phyloP scores from a whole-genome alignment of 2,888 invertebrate genomes.

The Latrodectus hesperus region DNA sequence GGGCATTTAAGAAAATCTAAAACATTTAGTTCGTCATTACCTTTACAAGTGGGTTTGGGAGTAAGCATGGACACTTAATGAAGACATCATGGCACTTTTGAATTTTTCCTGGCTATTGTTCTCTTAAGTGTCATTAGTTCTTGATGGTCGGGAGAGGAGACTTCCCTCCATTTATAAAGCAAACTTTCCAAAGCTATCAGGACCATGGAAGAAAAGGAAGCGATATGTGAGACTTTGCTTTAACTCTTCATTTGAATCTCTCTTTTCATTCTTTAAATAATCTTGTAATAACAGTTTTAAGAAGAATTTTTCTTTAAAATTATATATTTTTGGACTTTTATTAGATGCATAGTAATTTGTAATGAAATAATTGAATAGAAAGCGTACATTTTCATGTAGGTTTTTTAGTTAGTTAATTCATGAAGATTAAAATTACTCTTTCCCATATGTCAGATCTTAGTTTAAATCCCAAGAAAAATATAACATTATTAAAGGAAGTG shows the following conservation, averaged over 20 bases:
- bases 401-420: no score
- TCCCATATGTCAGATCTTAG: no score
- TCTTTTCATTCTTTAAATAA: not conserved
- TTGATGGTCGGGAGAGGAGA: conserved; percentile 46
- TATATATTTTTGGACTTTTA: no score
- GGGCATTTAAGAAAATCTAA: conserved; percentile 46
- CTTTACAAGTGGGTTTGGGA: conserved; percentile 56
- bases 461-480: no score
- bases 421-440: no score
- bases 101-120: conserved; percentile 59
- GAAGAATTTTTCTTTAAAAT: no score
- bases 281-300: not conserved
- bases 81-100: conserved; percentile 60
- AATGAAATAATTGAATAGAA: no score
- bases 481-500: no score
- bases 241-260: not conserved
- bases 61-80: conserved; percentile 59
- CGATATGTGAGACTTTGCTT: conserved; percentile 36
- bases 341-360: no score
- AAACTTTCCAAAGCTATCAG: conserved; percentile 19
- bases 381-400: no score
- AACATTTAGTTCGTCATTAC: conserved; percentile 67
- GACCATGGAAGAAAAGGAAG: conserved; percentile 9
- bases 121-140: conserved; percentile 65
- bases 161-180: conserved; percentile 48